Conservation (phyloP, 2,888 invertebrate species). For the Cerastoderma edule region DNA sequence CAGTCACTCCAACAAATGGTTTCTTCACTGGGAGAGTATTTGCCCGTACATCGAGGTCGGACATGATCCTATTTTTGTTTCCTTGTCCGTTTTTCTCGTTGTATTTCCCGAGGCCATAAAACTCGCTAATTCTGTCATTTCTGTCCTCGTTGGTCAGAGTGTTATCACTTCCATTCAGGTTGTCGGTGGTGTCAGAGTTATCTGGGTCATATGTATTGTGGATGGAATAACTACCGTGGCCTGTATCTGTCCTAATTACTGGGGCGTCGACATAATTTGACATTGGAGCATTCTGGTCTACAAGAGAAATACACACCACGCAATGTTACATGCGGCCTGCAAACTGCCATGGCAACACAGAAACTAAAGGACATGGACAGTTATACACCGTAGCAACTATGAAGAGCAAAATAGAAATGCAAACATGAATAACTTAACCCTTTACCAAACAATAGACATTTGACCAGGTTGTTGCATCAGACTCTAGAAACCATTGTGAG, state of each 20-base stretch:
- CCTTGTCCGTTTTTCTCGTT: constrained; percentile 41
- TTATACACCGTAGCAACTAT: too few species aligned
- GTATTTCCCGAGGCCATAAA: constrained; percentile 57
- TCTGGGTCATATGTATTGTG: constrained; percentile 26
- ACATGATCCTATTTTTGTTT: constrained; percentile 44
- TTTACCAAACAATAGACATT: too few species aligned
- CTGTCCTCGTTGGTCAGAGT: constrained; percentile 57
- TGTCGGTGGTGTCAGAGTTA: constrained; percentile 22
- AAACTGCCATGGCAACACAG: too few species aligned
- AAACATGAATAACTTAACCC: too few species aligned
- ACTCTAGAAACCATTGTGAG: too few species aligned
- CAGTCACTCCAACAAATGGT: constrained; percentile 50
- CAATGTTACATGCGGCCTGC: constrained; percentile 4
- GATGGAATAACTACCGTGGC: constrained; percentile 19
- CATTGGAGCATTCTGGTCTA: constrained; percentile 48
- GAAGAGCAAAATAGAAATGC: too few species aligned
- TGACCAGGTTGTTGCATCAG: too few species aligned
- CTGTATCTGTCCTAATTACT: constrained; percentile 21
- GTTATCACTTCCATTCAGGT: constrained; percentile 50
- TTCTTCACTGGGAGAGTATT: constrained; percentile 47
- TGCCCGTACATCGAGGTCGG: constrained; percentile 53
- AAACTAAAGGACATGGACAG: too few species aligned
- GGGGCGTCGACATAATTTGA: constrained; percentile 20
- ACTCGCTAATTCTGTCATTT: constrained; percentile 52
- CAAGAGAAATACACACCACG: constrained; percentile 43